Evolutionary conservation across 2,888 invertebrate species (phyloP), one percentile per base, ranked within the genome.

Genomic region (Lapara coniferarum): DNA sequence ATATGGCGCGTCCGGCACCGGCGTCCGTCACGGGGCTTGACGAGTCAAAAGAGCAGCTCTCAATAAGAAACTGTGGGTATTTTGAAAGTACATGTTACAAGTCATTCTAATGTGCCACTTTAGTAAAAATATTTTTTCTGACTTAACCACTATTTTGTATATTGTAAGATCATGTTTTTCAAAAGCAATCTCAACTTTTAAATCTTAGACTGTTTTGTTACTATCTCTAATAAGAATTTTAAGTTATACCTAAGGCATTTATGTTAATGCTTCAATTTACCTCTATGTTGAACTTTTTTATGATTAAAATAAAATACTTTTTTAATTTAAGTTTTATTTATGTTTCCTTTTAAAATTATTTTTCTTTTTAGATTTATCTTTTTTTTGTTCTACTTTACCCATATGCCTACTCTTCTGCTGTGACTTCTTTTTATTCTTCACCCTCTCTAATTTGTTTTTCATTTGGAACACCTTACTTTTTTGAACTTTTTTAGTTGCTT

Each of bases 391-490:
- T 68, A 75, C 70, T 73, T 77, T 73, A 70, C 79, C 77, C 88
- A 80, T 85, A 37, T 85, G 85, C 10, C 83, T 82, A 77, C 91
- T 91, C 79, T 90, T 92, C 72, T 90, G 89, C 53, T 84, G 84
- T 0, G 96, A 94, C 82, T 96, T 95, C 85, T 96, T 97, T 77
- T 94, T 96, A 82, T 97, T 97, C 75, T 95, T 95, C 67, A 94
- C 90, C 74, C 95, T 95, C 72, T 97, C 97, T 44, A 97, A 80
- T 84, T 95, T 96, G 77, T 95, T 96, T 81, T 97, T 97, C 88
- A 95, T 95, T 90, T 96, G 96, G 80, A 96, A 97, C 0, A 95
- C 95, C 94, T 96, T 97, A 81, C 97, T 97, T 75, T 96, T 96
- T 81, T 97, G 95, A 16, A 97, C 94, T 82, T 96, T 95, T 78